Conservation (phyloP, 2,888 invertebrate genomes). For the Ichneumoninae sp. region DNA sequence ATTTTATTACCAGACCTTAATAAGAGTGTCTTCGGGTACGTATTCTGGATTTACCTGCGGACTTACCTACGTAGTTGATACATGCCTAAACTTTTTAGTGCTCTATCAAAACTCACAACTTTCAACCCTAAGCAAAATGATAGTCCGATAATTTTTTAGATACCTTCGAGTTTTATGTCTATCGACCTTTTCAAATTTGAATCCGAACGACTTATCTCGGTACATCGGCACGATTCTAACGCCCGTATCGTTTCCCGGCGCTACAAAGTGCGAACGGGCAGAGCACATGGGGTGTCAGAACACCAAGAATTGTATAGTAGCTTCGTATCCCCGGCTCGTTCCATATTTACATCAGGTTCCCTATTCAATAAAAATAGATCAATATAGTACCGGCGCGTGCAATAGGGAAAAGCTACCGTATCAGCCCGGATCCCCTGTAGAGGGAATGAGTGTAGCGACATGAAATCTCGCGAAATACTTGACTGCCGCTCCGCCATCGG, state of each 20-base stretch:
- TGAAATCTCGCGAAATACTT: slow-evolving; percentile 20
- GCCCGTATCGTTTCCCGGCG: background rate
- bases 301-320: background rate
- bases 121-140: too few species aligned
- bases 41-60: too few species aligned
- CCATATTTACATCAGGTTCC: slow-evolving; percentile 20
- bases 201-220: background rate
- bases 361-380: background rate
- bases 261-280: background rate
- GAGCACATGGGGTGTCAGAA: background rate
- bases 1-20: too few species aligned
- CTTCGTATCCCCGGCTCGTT: background rate
- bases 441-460: slow-evolving; percentile 1
- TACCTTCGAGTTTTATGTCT: background rate
- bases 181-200: background rate
- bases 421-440: slow-evolving; percentile 14
- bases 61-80: too few species aligned
- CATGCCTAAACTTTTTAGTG: too few species aligned
- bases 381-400: background rate
- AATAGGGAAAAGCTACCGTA: background rate
- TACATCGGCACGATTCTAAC: background rate
- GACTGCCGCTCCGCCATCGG: background rate
- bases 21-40: too few species aligned
- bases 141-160: background rate
- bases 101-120: too few species aligned